These are phyloP conservation scores for Pseudorectes ferrugineus DNA, from an alignment of 2,113 vertebrate genomes.

Conservation along the genomic window DNA sequence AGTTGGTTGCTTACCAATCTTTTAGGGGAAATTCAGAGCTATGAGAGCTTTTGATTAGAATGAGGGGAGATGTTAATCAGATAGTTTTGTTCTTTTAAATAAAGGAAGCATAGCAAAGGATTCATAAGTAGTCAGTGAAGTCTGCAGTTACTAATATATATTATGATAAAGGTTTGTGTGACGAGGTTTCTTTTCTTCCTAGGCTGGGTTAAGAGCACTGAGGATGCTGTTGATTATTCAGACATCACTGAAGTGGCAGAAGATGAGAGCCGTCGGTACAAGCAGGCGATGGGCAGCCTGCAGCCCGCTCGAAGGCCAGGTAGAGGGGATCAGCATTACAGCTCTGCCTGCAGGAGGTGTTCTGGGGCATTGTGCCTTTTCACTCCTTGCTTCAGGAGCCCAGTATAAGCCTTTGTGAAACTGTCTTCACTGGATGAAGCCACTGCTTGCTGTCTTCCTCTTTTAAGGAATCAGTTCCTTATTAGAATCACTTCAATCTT, in stretches of 20 bases:
- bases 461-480: neutral
- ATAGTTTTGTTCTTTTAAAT: neutral
- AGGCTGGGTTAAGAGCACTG: conserved; percentile 97
- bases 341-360: neutral
- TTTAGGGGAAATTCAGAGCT: neutral
- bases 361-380: neutral
- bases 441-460: neutral
- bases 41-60: neutral
- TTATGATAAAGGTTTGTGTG: neutral
- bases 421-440: neutral
- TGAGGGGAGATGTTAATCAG: neutral
- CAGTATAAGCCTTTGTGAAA: neutral
- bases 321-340: conserved; percentile 15
- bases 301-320: conserved; percentile 83
- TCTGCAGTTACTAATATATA: neutral
- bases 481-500: neutral
- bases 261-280: conserved; percentile 92
- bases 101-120: neutral
- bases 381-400: neutral
- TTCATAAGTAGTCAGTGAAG: neutral
- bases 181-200: neutral
- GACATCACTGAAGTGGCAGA: conserved; percentile 97
- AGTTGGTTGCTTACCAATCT: neutral
- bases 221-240: conserved; percentile 96
- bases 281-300: conserved; percentile 88